Conservation (phyloP, 2,113 vertebrate species). For the Oplegnathus fasciatus region DNA sequence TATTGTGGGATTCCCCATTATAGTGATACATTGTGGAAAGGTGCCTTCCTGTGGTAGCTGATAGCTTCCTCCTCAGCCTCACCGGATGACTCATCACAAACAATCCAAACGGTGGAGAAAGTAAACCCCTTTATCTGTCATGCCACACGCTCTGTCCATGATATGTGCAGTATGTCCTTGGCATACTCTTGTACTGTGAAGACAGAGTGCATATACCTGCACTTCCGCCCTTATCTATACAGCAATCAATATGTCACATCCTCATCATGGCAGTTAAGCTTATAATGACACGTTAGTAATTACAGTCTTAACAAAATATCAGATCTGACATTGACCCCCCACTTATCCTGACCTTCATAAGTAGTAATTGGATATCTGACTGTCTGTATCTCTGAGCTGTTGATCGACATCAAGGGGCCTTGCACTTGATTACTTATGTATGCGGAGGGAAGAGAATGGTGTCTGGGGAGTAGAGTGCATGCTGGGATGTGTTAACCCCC, state of each 20-base stretch:
- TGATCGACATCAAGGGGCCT: constrained; percentile 67
- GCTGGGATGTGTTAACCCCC: constrained; percentile 76
- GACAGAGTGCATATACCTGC: constrained; percentile 23
- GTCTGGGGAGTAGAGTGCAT: constrained; percentile 69
- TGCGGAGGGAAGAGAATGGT: constrained; percentile 64
- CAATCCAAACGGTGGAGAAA: constrained; percentile 37
- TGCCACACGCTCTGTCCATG: constrained; percentile 1
- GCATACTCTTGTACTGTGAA: constrained; percentile 24
- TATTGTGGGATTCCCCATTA: constrained; percentile 17
- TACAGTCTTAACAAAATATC: constrained; percentile 56
- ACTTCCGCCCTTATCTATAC: constrained; percentile 25
- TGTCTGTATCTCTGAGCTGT: constrained; percentile 48
- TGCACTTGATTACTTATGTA: constrained; percentile 76
- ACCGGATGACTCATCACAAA: constrained; percentile 50
- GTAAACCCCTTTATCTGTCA: constrained; percentile 22
- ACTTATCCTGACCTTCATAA: constrained; percentile 64
- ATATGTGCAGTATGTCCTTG: constrained; percentile 37
- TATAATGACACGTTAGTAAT: constrained; percentile 45
- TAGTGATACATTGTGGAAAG: constrained; percentile 33
- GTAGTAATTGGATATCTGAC: constrained; percentile 61
- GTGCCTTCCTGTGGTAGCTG: constrained; percentile 16
- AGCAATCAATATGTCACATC: constrained; percentile 49
- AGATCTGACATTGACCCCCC: constrained; percentile 53
- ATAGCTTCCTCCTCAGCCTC: not conserved
- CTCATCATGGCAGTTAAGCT: constrained; percentile 45